Evolutionary conservation across 2,113 vertebrate species (phyloP).

Genomic region (Eublepharis macularius): DNA sequence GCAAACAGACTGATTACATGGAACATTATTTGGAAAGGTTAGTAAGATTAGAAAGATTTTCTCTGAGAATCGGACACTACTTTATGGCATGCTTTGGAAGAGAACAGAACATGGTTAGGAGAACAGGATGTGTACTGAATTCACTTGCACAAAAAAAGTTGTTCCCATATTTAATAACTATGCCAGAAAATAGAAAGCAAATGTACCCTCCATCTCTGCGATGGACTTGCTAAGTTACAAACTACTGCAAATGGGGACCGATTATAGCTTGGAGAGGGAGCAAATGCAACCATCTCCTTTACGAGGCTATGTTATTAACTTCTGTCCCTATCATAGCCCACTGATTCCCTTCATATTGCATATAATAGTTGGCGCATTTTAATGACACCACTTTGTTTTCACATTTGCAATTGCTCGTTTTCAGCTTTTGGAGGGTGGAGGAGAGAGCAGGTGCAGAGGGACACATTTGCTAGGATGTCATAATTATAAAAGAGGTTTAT

Average conservation of each 20-base stretch:
- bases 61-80: not conserved
- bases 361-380: constrained; percentile 21
- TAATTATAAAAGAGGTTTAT: constrained; percentile 24
- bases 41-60: not conserved
- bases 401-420: constrained; percentile 6
- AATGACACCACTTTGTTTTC: constrained; percentile 29
- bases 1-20: not conserved
- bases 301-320: constrained; percentile 29
- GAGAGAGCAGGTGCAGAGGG: not conserved
- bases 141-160: not conserved
- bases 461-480: not conserved
- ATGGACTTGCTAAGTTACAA: constrained; percentile 5
- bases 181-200: constrained; percentile 10
- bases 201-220: not conserved
- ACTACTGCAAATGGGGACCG: constrained; percentile 2
- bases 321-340: constrained; percentile 29
- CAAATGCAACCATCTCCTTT: constrained; percentile 13
- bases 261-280: not conserved
- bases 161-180: constrained; percentile 4
- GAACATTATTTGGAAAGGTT: not conserved
- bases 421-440: not conserved
- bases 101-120: not conserved
- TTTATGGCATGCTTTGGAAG: not conserved
- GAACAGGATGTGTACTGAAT: not conserved
- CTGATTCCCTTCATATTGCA: constrained; percentile 18